Conservation (phyloP, 92 coral and sea anemone genomes). For the Epizoanthus illoricatus region DNA sequence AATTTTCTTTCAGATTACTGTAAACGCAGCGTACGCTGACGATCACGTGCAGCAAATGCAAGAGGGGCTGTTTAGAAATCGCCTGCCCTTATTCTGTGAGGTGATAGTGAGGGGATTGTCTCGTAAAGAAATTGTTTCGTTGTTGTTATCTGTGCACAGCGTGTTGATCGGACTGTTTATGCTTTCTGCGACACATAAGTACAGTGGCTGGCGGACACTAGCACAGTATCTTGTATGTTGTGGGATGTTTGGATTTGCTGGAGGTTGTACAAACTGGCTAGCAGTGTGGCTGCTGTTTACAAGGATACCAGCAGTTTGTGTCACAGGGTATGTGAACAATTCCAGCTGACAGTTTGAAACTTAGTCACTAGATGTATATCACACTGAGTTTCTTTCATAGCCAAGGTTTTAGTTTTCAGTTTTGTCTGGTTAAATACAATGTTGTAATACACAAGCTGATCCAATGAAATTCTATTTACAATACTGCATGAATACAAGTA, state of each 20-base stretch:
- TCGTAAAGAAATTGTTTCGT: slow-evolving; percentile 62
- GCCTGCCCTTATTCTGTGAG: slow-evolving; percentile 68
- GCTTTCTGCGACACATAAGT: slow-evolving; percentile 46
- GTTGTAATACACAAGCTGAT: too few species aligned
- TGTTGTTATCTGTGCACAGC: slow-evolving; percentile 62
- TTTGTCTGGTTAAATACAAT: too few species aligned
- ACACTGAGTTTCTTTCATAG: too few species aligned
- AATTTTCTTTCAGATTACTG: slow-evolving; percentile 56
- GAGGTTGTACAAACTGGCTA: slow-evolving; percentile 72
- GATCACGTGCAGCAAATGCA: slow-evolving; percentile 53
- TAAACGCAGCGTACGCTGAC: slow-evolving; percentile 46
- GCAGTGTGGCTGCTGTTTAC: slow-evolving; percentile 63
- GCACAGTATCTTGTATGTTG: slow-evolving; percentile 78
- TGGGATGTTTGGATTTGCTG: slow-evolving; percentile 79
- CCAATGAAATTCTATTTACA: too few species aligned
- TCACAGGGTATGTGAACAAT: slow-evolving; percentile 89
- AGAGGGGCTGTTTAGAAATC: slow-evolving; percentile 56
- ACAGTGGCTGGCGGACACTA: slow-evolving; percentile 37
- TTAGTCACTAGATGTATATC: too few species aligned
- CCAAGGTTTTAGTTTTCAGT: too few species aligned
- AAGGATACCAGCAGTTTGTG: slow-evolving; percentile 62
- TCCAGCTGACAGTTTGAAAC: too few species aligned
- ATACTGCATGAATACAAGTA: too few species aligned
- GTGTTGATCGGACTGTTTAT: slow-evolving; percentile 68
- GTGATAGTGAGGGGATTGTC: slow-evolving; percentile 53